These are phyloP conservation scores for Calidris pygmaea DNA, from an alignment of 2,113 vertebrate species.

Conservation along the genomic window DNA sequence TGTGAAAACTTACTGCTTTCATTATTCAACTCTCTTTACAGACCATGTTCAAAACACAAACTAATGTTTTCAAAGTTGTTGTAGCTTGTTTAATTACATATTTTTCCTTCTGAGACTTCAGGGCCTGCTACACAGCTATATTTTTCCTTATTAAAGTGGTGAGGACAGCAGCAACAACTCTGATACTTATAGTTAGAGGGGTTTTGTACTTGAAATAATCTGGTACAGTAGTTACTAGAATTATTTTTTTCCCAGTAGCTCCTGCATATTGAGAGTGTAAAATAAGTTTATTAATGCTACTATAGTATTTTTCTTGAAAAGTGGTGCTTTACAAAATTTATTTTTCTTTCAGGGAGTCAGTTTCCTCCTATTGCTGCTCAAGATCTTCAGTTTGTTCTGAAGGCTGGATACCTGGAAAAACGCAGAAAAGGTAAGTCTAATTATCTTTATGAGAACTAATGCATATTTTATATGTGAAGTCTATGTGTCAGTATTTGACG, in stretches of 20 bases:
- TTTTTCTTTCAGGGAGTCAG: conserved; percentile 79
- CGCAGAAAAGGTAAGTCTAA: conserved; percentile 87
- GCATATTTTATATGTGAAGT: not conserved
- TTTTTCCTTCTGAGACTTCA: not conserved
- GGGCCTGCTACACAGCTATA: not conserved
- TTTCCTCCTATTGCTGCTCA: conserved; percentile 88
- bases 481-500: not conserved
- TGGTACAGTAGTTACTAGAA: not conserved
- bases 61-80: not conserved
- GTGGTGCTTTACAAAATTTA: not conserved
- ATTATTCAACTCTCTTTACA: not conserved
- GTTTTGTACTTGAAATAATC: not conserved
- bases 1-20: not conserved
- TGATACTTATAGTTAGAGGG: not conserved
- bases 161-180: not conserved
- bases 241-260: not conserved
- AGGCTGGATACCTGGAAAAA: conserved; percentile 94
- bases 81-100: not conserved
- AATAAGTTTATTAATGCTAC: not conserved
- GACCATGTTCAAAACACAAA: not conserved
- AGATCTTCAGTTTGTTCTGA: conserved; percentile 87
- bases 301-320: not conserved
- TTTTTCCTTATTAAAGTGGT: not conserved
- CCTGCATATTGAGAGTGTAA: not conserved
- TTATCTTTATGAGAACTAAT: not conserved